Evolutionary conservation across 2,888 invertebrate genomes (phyloP), one percentile per base, ranked within the genome.

Genomic region (Sturmia bella): DNA sequence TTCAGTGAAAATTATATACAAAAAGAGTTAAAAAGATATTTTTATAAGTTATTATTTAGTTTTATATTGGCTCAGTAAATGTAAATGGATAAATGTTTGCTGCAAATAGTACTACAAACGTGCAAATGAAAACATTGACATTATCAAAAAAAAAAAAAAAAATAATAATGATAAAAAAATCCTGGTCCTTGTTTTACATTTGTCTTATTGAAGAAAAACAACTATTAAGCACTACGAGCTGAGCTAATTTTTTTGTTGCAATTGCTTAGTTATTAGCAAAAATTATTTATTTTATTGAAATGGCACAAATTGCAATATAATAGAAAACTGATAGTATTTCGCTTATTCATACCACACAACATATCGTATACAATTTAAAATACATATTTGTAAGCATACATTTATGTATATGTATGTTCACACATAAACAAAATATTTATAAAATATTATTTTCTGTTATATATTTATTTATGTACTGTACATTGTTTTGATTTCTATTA

Each of bases 281-380:
- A 68, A 3, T 27, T 57, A 27, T 41, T 50, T 50, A 32, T 66
- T 66, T 56, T 32, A 50, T 63, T 50, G 15, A 72, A 59, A 59
- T 43, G 37, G 78, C 78, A 73, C 72, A 79, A 79, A 79, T 32
- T 69, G 32, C 27, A 70, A 56, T 48, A 70, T 63, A 64, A 50
- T 37, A 27, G 21, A 64, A 48, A 21, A 15, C n/a, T 15, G 54
- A 63, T 61, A 69, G 63, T 77, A 70, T 63, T 66, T 79, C 43
- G 39, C 66, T 66, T 59, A 73, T 59, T 45, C 43, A 54, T 59
- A 43, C 56, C 17, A 24, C 13, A 39, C 39, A 59, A 70, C 73
- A 79, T 73, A 66, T 78, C 70, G 50, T 72, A 66, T 57, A 72
- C n/a, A n/a, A n/a, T 70, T 77, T 66, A 64, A 66, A n/a, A n/a